Conservation (phyloP, 2,797 vertebrate genomes). For the Sciurus vulgaris region DNA sequence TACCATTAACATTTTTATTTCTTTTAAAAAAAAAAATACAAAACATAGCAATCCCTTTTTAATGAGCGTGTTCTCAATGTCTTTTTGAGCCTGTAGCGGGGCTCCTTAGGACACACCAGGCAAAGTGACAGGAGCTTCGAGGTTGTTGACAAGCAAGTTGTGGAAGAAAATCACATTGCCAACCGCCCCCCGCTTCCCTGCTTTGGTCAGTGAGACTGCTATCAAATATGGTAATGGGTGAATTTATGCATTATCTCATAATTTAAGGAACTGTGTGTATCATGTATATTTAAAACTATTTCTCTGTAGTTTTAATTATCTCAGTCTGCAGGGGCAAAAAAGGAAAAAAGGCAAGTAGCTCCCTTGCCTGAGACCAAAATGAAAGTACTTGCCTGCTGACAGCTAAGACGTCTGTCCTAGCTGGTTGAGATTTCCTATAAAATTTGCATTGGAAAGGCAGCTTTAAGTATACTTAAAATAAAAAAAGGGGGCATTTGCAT, state of each 20-base stretch:
- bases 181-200: not conserved
- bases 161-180: not conserved
- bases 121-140: not conserved
- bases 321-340: slow-evolving; percentile 89
- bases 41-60: slow-evolving; percentile 74
- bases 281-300: slow-evolving; percentile 91
- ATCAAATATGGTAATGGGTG: slow-evolving; percentile 87
- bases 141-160: slow-evolving; percentile 66
- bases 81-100: slow-evolving; percentile 67
- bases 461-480: slow-evolving; percentile 96
- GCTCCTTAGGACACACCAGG: slow-evolving; percentile 58
- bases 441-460: slow-evolving; percentile 94
- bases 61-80: slow-evolving; percentile 74
- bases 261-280: slow-evolving; percentile 89
- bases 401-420: slow-evolving; percentile 89
- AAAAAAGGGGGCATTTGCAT: slow-evolving; percentile 98
- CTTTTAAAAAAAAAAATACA: slow-evolving; percentile 11
- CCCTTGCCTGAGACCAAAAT: slow-evolving; percentile 88
- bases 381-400: slow-evolving; percentile 89
- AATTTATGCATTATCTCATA: slow-evolving; percentile 88
- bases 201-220: slow-evolving; percentile 79
- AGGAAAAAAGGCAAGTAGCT: slow-evolving; percentile 78
- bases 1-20: slow-evolving; percentile 84
- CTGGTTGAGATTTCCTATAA: slow-evolving; percentile 94
- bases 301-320: slow-evolving; percentile 92